Evolutionary conservation across 2,113 vertebrate species (phyloP).

Genomic region (Formicarius rufipectus): DNA sequence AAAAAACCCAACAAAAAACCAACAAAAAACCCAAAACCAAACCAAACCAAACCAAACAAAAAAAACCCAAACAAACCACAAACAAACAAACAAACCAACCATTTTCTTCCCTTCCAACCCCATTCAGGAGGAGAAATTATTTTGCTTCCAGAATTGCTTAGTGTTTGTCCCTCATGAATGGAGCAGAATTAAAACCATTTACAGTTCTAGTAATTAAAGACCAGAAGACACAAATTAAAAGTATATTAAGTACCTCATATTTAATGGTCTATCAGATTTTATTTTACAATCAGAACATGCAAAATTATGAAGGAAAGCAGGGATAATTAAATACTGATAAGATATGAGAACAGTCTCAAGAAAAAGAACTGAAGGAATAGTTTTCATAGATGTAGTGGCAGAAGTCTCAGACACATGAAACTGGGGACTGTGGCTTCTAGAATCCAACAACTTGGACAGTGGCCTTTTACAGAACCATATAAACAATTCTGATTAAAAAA

Average conservation of each 20-base stretch:
- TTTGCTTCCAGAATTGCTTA: constrained; percentile 26
- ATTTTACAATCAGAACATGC: background rate
- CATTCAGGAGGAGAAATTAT: constrained; percentile 6
- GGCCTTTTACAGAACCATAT: background rate
- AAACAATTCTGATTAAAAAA: background rate
- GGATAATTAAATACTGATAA: background rate
- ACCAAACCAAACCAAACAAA: background rate
- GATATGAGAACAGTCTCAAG: background rate
- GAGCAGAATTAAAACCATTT: constrained; percentile 10
- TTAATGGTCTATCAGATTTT: constrained; percentile 6
- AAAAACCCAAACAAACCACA: background rate
- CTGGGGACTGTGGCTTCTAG: background rate
- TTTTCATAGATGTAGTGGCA: background rate
- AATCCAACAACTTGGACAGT: background rate
- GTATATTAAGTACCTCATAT: background rate
- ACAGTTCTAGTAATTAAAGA: constrained; percentile 30
- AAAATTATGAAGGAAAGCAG: background rate
- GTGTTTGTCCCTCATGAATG: constrained; percentile 12
- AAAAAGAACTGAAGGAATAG: background rate
- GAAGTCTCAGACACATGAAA: background rate
- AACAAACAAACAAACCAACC: too few relatives aligned
- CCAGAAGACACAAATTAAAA: constrained; percentile 33
- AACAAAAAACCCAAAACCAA: too few relatives aligned
- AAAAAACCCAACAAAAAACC: background rate
- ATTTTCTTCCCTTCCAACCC: background rate